Percentiles rank a stretch among this genome's conserved stretches.
These are phyloP conservation scores for Oncopodura yosiiana DNA, from an alignment of 1,140 invertebrate species.

Conservation along the genomic window DNA sequence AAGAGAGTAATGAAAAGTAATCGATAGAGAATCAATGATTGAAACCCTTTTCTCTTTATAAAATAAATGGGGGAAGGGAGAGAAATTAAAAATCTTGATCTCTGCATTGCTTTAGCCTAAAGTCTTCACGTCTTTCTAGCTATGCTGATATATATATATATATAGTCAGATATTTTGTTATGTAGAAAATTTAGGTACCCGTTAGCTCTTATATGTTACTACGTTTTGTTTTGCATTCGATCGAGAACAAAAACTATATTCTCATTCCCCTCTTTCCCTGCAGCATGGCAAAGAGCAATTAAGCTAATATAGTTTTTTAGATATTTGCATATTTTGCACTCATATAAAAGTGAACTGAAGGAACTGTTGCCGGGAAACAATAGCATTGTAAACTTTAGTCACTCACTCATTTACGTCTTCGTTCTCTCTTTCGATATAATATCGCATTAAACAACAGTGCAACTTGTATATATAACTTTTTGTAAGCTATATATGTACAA, in stretches of 20 bases:
- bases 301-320: slow-evolving; percentile 30
- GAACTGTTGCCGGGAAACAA: slow-evolving; percentile 5
- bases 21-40: slow-evolving; percentile 28
- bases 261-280: slow-evolving; percentile 10
- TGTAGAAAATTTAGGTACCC: no score
- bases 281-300: slow-evolving; percentile 36
- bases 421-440: neutral
- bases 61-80: slow-evolving; percentile 13
- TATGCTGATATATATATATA: no score
- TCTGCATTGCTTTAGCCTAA: no score
- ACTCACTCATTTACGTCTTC: neutral
- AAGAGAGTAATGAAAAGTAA: slow-evolving; percentile 11
- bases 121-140: no score
- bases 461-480: neutral
- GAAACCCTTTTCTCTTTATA: no score
- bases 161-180: no score
- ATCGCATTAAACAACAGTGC: neutral
- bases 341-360: slow-evolving; percentile 11
- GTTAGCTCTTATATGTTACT: no score
- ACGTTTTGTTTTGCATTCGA: no score
- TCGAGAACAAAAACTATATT: no score
- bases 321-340: slow-evolving; percentile 34
- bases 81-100: slow-evolving; percentile 29
- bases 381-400: slow-evolving; percentile 1
- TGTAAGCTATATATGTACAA: slow-evolving; percentile 4